Base-by-base conservation (phyloP, 2,888 invertebrate species). In the Cetonia aurata region DNA sequence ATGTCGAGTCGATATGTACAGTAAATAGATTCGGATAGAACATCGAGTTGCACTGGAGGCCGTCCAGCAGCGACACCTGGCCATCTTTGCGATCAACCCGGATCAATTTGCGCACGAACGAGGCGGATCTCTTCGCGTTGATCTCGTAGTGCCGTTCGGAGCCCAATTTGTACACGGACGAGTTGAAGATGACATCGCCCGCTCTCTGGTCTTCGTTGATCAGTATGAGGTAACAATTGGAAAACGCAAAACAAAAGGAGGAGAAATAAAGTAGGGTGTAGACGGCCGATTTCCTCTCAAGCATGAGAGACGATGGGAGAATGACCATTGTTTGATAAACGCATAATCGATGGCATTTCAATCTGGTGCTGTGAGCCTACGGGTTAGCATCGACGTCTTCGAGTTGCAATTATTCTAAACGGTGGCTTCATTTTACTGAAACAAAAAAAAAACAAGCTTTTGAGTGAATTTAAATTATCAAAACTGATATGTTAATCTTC, bases 11-110 rank as follows among this genome's bases (percentile, higher is more conserved):
- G 72, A 96, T 91, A 83, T 94, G 93, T 80, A 95, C 89, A 3
- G 94, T 95, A 83, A 96, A 95, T 69, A 95, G 87, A 79, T 92
- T 92, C 0, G 95, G 95, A 81, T 95, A 95, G 75, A 91, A 91
- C 41, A 93, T 87, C 73, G 94, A 94, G 79, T 94, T 92, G 84
- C 95, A 95, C 80, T 91, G 88, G 12, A 95, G 85, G 67, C 88
- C 87, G 79, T 91, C 91, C 75, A 90, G 88, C 44, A 95, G 85
- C n/a, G 89, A 89, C 69, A 95, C 92, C 75, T 91, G 89, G 13
- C 95, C 95, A 73, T 89, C 90, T 78, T 90, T 90, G 69, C 89
- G 88, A 83, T 93, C 91, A 70, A 96, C 93, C 77, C 89, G 86
- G 69, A 95, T 88, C 75, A 95, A 87, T 80, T 92, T 91, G 78